phyloP scores from a whole-genome alignment of 2,888 invertebrate species.

The Danaus chrysippus region DNA sequence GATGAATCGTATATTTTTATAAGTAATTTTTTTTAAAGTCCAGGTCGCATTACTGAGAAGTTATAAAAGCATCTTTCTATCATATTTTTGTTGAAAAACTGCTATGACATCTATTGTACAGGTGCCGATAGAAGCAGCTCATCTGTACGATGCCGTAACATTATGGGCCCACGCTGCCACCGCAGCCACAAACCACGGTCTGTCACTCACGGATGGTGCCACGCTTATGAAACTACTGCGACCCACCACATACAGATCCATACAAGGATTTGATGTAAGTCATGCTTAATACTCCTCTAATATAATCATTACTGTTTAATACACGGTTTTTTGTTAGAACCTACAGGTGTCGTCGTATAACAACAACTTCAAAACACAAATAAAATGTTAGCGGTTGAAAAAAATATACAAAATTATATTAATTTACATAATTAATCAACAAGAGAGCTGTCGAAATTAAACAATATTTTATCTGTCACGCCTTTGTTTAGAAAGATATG shows the following conservation, averaged over 20 bases:
- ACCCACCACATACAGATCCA: constrained; percentile 86
- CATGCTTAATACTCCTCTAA: neutral
- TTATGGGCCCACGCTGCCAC: constrained; percentile 91
- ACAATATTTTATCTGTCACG: no score
- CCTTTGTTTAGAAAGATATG: no score
- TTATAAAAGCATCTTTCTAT: neutral
- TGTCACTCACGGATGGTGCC: constrained; percentile 86
- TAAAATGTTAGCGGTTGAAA: no score
- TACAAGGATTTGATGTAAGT: constrained; percentile 89
- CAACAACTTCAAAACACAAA: no score
- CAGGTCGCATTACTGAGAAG: no score
- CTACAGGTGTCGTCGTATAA: neutral
- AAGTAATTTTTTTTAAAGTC: no score
- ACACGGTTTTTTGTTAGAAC: neutral
- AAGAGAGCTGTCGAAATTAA: no score
- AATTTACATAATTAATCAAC: no score
- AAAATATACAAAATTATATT: no score
- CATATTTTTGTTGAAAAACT: neutral
- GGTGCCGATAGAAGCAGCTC: constrained; percentile 90
- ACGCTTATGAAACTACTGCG: constrained; percentile 87
- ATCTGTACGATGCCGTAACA: constrained; percentile 92
- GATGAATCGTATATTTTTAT: no score
- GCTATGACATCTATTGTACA: constrained; percentile 38
- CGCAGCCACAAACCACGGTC: constrained; percentile 82
- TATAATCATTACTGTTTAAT: neutral